Evolutionary conservation across 2,888 invertebrate genomes (phyloP).

Genomic region (Hypselothyrea guttata): DNA sequence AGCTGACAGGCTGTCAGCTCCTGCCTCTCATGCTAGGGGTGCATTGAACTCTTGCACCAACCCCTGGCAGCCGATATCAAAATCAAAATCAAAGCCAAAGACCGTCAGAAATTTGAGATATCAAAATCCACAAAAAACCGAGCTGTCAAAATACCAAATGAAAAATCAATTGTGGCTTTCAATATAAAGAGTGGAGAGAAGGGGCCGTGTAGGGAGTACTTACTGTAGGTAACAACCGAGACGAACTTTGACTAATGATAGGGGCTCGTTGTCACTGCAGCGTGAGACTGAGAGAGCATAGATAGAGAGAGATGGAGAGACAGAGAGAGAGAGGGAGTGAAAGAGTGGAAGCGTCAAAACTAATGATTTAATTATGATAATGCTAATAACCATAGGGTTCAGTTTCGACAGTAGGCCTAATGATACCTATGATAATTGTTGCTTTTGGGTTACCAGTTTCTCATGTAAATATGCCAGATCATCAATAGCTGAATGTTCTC

Average conservation of each 20-base stretch:
- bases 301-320: too few relatives aligned
- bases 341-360: too few relatives aligned
- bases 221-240: slow-evolving; percentile 36
- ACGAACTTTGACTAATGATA: slow-evolving; percentile 65
- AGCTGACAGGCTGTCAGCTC: slow-evolving; percentile 46
- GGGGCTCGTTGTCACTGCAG: slow-evolving; percentile 42
- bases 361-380: slow-evolving; percentile 76
- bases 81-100: slow-evolving; percentile 48
- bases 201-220: slow-evolving; percentile 27
- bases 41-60: slow-evolving; percentile 62
- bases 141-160: slow-evolving; percentile 71
- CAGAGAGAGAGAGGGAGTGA: slow-evolving; percentile 34
- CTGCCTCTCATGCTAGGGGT: slow-evolving; percentile 30
- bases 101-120: slow-evolving; percentile 67
- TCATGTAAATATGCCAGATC: slow-evolving; percentile 23
- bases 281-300: slow-evolving; percentile 35
- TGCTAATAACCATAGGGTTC: slow-evolving; percentile 44
- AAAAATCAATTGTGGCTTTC: slow-evolving; percentile 48
- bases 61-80: slow-evolving; percentile 27
- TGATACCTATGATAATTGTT: slow-evolving; percentile 25
- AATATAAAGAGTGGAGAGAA: background rate
- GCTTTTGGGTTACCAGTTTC: slow-evolving; percentile 32
- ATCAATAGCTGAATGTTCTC: background rate
- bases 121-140: slow-evolving; percentile 39
- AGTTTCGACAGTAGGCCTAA: background rate